Conservation (phyloP, 2,797 vertebrate species). For the Brachyrhaphis roseni region DNA sequence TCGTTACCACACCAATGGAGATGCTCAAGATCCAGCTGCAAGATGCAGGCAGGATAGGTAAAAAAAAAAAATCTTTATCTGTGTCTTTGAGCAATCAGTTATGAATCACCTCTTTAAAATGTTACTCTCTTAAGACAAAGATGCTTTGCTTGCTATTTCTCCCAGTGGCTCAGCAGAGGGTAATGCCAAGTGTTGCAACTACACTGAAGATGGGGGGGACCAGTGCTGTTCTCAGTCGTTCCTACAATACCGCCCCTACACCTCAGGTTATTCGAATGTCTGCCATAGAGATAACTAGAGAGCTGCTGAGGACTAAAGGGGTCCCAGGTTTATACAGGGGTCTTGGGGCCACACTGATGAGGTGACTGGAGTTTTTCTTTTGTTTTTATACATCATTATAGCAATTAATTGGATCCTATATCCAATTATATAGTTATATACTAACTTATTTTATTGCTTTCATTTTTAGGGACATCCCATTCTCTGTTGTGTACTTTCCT, state of each 20-base stretch:
- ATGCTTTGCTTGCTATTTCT: background rate
- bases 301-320: slow-evolving; percentile 83
- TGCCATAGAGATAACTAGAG: slow-evolving; percentile 82
- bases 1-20: slow-evolving; percentile 87
- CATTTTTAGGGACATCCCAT: slow-evolving; percentile 84
- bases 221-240: slow-evolving; percentile 77
- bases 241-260: slow-evolving; percentile 75
- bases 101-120: background rate
- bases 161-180: slow-evolving; percentile 83
- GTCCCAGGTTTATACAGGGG: slow-evolving; percentile 84
- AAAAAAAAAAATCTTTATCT: background rate
- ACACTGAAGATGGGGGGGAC: slow-evolving; percentile 78
- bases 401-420: background rate
- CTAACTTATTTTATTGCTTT: background rate
- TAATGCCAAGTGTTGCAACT: slow-evolving; percentile 71
- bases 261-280: slow-evolving; percentile 74
- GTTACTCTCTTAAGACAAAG: background rate
- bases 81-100: background rate
- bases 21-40: slow-evolving; percentile 90
- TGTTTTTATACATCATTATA: background rate
- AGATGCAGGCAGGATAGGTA: slow-evolving; percentile 86
- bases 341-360: slow-evolving; percentile 85
- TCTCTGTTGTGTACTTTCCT: slow-evolving; percentile 87
- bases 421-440: background rate
- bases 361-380: slow-evolving; percentile 60